Evolutionary conservation across 2,797 vertebrate genomes (phyloP), one percentile per base, ranked within the genome.

Genomic region (Sebastes steindachneri): DNA sequence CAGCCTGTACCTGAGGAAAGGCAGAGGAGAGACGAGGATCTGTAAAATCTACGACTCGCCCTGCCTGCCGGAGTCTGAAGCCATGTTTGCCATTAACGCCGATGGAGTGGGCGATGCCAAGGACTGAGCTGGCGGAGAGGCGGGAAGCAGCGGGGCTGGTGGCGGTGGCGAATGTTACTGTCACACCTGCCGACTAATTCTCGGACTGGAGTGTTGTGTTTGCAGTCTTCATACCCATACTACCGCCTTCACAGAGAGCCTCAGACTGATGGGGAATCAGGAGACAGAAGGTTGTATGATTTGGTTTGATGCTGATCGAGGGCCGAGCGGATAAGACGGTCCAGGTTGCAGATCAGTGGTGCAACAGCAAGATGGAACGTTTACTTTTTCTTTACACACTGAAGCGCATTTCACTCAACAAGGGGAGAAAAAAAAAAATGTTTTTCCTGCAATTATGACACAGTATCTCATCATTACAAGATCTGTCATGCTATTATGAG

Each of bases 41-140:
- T 99, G 99, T 86, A 99, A 99, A 88, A 99, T 99, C 84, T 99
- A 99, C 0, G 98, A 99, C 90, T 99, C 98, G 0, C 99, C 98
- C 0, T 99, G 99, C 75, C 96, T 99, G 45, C 98, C 98, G 0
- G 98, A 99, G 93, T 96, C 98, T 0, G 98, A 99, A 75, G 98
- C 98, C 19, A 98, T 99, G 97, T 99, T 99, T 79, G 98, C 98
- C 51, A 99, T 99, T 21, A 99, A 99, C 12, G 85, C 98, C 0
- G 98, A 99, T 0, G 98, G 98, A 23, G 97, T 99, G 31, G 98
- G 98, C 1, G 98, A 99, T 15, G 98, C 98, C 68, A 99, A 98
- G 87, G 98, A 99, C 93, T 99, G 95, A 98, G 35, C 2, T 10
- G 23, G 28, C 14, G 31, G 15, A 48, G 9, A 55, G 19, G 15